phyloP scores from a whole-genome alignment of 2,888 invertebrate genomes.

The Bombylius major region DNA sequence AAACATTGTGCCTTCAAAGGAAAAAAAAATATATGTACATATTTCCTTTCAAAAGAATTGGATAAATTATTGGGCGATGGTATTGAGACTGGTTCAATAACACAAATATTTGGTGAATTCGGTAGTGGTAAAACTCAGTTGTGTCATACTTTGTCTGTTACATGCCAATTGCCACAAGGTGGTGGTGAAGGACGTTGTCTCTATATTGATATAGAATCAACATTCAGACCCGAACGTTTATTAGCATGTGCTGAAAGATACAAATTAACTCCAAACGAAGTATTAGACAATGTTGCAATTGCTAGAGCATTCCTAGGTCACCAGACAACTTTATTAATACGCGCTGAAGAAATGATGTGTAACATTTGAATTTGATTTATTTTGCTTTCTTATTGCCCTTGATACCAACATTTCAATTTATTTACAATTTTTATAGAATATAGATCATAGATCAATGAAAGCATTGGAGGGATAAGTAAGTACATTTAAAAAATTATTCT shows the following conservation, averaged over 20 bases:
- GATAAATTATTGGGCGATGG: constrained; percentile 90
- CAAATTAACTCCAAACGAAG: constrained; percentile 74
- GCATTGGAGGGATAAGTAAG: too few species aligned
- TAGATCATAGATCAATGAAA: too few species aligned
- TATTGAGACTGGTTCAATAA: constrained; percentile 96
- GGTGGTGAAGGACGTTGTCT: constrained; percentile 98
- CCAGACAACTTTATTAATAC: constrained; percentile 78
- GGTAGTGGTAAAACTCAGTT: constrained; percentile 95
- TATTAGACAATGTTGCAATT: constrained; percentile 93
- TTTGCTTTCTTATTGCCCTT: too few species aligned
- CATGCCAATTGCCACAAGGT: constrained; percentile 95
- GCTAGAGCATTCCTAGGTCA: constrained; percentile 97
- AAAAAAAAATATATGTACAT: too few species aligned
- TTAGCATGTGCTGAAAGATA: constrained; percentile 85
- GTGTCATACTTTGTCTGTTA: constrained; percentile 93
- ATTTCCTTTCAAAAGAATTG: constrained; percentile 80
- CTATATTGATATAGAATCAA: constrained; percentile 97
- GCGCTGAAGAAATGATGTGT: constrained; percentile 98
- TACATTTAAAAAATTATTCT: too few species aligned
- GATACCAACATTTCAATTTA: too few species aligned
- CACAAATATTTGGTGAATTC: constrained; percentile 97
- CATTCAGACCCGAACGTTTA: constrained; percentile 90
- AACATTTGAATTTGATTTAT: too few species aligned
- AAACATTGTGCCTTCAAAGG: too few species aligned
- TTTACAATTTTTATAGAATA: too few species aligned